Percentiles rank a stretch among this genome's conserved stretches.
phyloP scores from a whole-genome alignment of 2,113 vertebrate genomes.

The Strix aluco region DNA sequence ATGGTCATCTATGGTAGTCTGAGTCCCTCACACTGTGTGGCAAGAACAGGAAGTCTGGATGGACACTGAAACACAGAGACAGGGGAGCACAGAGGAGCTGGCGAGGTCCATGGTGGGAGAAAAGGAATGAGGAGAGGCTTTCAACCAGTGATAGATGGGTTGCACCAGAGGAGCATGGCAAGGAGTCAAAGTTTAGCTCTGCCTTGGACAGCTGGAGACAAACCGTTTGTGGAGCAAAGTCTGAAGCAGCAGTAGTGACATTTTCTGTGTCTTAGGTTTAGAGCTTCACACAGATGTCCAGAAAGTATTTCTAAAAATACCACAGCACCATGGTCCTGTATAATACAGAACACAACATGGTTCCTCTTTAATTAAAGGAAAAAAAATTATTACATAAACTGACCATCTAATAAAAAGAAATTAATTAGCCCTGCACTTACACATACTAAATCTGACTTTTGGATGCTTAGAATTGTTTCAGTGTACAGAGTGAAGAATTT shows the following conservation, averaged over 20 bases:
- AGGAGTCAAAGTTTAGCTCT: background rate
- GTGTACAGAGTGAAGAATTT: background rate
- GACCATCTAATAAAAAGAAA: background rate
- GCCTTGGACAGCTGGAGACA: background rate
- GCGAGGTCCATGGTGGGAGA: background rate
- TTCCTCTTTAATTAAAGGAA: background rate
- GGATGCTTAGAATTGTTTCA: background rate
- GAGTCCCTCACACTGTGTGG: rapidly evolving
- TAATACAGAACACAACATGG: background rate
- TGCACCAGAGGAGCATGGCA: rapidly evolving
- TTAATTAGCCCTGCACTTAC: background rate
- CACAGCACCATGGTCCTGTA: background rate
- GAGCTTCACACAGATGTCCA: background rate
- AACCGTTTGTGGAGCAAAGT: background rate
- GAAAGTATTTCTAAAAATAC: background rate
- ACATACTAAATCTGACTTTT: background rate
- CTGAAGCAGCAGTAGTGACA: background rate
- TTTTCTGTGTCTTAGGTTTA: background rate
- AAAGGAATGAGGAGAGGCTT: background rate
- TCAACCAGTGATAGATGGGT: background rate
- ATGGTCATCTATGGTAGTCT: rapidly evolving
- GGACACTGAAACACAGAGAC: background rate
- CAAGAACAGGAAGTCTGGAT: background rate
- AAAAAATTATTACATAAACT: background rate
- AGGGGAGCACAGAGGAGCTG: background rate